Base-by-base conservation (phyloP, 2,888 invertebrate species). In the Tillus elongatus region DNA sequence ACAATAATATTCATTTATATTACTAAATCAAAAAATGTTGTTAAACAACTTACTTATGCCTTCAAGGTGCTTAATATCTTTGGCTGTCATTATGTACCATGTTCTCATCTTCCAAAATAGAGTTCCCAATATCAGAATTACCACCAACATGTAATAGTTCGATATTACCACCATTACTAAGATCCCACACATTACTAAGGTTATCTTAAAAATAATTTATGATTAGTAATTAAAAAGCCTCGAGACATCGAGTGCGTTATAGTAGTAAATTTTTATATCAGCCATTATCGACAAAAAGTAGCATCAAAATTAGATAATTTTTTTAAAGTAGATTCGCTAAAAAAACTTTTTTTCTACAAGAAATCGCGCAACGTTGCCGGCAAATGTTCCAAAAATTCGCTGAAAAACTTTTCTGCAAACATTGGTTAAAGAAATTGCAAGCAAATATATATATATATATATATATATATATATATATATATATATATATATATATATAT, bases 21-120 rank as follows among this genome's bases (percentile, higher is more conserved):
- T 8, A 19, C 6, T 19, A 19, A 19, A 19, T 19, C n/a, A 19
- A 19, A 19, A 19, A 19, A 19, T 19, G n/a, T 19, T n/a, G 24
- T n/a, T n/a, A n/a, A n/a, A n/a, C n/a, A n/a, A n/a, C n/a, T 61
- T 58, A 71, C 71, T 64, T 35, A 61, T 59, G 39, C 71, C 71
- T 54, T 73, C 72, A 8, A 71, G 63, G 66, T 77, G 72, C 65
- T 78, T 88, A 36, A 87, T 68, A 49, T 76, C 75, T 50, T 81
- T 74, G 0, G 85, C 81, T 2, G 82, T 79, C 33, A 64, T 61
- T 36, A 86, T 67, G 57, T 82, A 87, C 51, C 81, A 67, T 13
- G 66, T 49, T 9, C 82, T 68, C 53, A 82, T 70, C 44, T 73
- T 53, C 48, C 74, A 70, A 66, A 84, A 83, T n/a, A 79, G 50